Base-by-base conservation (phyloP, 2,113 vertebrate species). In the Rhinichthys klamathensis region DNA sequence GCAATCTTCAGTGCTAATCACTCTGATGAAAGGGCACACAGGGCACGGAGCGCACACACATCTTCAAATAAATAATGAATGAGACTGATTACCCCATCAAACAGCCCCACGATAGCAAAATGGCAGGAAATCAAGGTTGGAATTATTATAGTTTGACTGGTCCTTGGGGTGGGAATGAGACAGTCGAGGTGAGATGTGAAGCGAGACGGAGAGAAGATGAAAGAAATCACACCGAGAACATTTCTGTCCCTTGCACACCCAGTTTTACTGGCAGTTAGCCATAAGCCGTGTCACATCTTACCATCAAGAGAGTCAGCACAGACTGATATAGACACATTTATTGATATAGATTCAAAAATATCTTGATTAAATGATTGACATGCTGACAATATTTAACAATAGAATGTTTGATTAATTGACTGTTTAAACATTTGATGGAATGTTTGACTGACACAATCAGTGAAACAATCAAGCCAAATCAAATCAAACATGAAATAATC, bases 1-100 rank as follows among this genome's bases (percentile, higher is more conserved):
- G 49, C 54, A 73, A 86, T 87, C 86, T 85, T 60, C 56, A 63
- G 12, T 41, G 69, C 85, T 88, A 87, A 88, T 87, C 85, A 85
- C 75, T 80, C 46, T 80, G 73, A 85, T 38, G 61, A 85, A 69
- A 87, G 82, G 56, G 65, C 65, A 80, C 80, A 85, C 25, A 27
- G n/a, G 82, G 78, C 78, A 83, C 46, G 18, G 15, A 27, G 54
- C 1, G 56, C 65, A 84, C 63, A 84, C 27, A 67, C 58, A 61
- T 60, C 11, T 58, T 58, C 65, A 76, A 83, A 86, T 70, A 84
- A 63, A 69, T 80, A 84, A 87, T 83, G 25, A 82, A 85, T 30
- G 16, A 18, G 73, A 30, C 51, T 87, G 88, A 86, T 87, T 85
- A 84, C 85, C 60, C 51, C 67, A 87, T 88, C 85, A 86, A 65